Percentiles rank a stretch among this genome's conserved stretches.
Evolutionary conservation across 2,888 invertebrate species (phyloP).

Genomic region (Shargacucullia verbasci): DNA sequence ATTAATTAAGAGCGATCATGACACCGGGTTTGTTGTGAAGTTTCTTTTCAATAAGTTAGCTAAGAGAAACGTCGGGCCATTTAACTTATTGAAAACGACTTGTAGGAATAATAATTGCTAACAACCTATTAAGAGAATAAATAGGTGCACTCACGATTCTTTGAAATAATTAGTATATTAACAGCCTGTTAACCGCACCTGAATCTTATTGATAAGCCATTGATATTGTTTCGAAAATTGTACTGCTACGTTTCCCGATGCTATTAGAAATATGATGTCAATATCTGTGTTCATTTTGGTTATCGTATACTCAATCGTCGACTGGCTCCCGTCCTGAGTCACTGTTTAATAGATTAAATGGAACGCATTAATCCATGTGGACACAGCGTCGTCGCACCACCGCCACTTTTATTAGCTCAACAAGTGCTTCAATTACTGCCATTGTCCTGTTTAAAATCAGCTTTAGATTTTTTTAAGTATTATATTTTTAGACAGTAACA

Average conservation of each 20-base stretch:
- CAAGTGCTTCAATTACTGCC: slow-evolving; percentile 81
- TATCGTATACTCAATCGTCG: slow-evolving; percentile 13
- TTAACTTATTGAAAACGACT: no score
- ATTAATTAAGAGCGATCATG: no score
- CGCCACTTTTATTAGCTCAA: slow-evolving; percentile 77
- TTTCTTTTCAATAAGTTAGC: no score
- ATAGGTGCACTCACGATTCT: no score
- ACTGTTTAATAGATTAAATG: slow-evolving; percentile 84
- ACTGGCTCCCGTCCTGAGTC: slow-evolving; percentile 62
- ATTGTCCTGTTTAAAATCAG: slow-evolving; percentile 64
- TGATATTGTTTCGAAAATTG: not conserved
- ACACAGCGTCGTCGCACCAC: slow-evolving; percentile 62
- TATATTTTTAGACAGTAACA: slow-evolving; percentile 47
- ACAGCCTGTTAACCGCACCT: no score
- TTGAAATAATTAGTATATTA: no score
- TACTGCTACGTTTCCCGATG: not conserved
- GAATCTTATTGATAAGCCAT: no score
- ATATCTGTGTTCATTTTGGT: slow-evolving; percentile 24
- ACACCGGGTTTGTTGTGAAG: no score
- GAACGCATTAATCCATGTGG: slow-evolving; percentile 80
- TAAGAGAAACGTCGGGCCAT: no score
- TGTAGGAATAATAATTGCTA: no score
- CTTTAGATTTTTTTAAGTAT: slow-evolving; percentile 29
- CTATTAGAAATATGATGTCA: slow-evolving; percentile 1
- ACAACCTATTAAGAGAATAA: no score